Base-by-base conservation (phyloP, 2,888 invertebrate genomes). In the Agrilus biguttatus region DNA sequence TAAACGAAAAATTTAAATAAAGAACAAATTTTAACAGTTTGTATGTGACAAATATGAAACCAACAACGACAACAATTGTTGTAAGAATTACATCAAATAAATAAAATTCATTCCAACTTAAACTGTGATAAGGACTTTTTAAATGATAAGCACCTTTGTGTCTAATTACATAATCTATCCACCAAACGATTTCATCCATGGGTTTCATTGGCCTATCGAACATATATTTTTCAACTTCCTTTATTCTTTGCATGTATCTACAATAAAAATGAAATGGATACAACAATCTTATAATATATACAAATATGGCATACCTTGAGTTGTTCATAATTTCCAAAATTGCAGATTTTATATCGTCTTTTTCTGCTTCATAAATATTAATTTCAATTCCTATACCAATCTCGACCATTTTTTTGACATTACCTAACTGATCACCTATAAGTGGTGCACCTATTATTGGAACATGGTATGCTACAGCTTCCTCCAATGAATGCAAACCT, bases 401-500 rank as follows among this genome's bases (percentile, higher is more conserved):
- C 2, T 47, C 41, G 8, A 47, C 51, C 41, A 52, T 57, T 21
- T 53, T 49, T 6, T 52, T 45, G 5, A 59, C 38, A 21, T 59
- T 60, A 3, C 51, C 36, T n/a, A 48, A 47, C 39, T 63, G 61
- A 47, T 73, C 72, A 12, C 72, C 72, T 49, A 72, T 71, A 36
- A 73, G 55, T 0, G 73, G 72, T 33, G 74, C 67, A 47, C 71
- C 72, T 32, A 75, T 52, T 60, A 73, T 69, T 0, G 74, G 73
- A 4, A 71, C 70, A 1, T 69, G 74, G 49, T 72, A 72, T 23
- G 70, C 70, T 17, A 72, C 71, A 1, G 74, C 71, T 55, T 77
- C 78, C 55, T 75, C 74, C 1, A 74, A 71, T 35, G 76, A 73
- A 44, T 76, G 68, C 34, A 76, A 62, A 6, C 78, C 78, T 6